Base-by-base conservation (phyloP, 2,797 vertebrate species). In the Cygnus olor region DNA sequence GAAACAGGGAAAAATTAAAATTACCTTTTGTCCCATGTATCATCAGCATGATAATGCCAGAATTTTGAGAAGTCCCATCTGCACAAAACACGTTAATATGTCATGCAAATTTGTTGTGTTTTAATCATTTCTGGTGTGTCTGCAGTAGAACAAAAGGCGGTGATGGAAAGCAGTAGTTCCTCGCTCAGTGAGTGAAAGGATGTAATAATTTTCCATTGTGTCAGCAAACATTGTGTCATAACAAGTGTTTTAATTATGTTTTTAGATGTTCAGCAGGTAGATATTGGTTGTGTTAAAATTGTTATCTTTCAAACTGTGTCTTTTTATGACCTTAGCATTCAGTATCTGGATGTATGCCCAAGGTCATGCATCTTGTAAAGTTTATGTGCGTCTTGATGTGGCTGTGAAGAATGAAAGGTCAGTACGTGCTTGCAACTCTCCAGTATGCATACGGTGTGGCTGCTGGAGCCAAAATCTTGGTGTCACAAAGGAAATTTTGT, bases 221-320 rank as follows among this genome's bases (percentile, higher is more conserved):
- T 88, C 89, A 92, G 89, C 77, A 85, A 90, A 53, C 58, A 32
- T 49, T 60, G 49, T 94, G 58, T 88, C 49, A 40, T 66, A 81
- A 80, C 51, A 73, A 61, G 88, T 88, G 36, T 91, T 92, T 81
- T 88, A 79, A 73, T 96, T 94, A 81, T 17, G 4, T 70, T 89
- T 90, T 81, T 25, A 72, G 60, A 36, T 73, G 16, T 85, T 93
- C 32, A 20, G 21, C 77, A 30, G 32, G 20, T 58, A 73, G 44
- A 25, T 74, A 44, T 0, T 56, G 63, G 9, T 80, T 53, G 25
- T 79, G 38, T 51, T 84, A 49, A 69, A 94, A 49, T 6, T 36
- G 9, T 34, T 90, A 1, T 49, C 25, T 88, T 81, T 93, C 45
- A 61, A 25, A 38, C 40, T 56, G 17, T 83, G 40, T 81, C 38